Base-by-base conservation (phyloP, 2,113 vertebrate genomes). In the Acanthisitta chloris region DNA sequence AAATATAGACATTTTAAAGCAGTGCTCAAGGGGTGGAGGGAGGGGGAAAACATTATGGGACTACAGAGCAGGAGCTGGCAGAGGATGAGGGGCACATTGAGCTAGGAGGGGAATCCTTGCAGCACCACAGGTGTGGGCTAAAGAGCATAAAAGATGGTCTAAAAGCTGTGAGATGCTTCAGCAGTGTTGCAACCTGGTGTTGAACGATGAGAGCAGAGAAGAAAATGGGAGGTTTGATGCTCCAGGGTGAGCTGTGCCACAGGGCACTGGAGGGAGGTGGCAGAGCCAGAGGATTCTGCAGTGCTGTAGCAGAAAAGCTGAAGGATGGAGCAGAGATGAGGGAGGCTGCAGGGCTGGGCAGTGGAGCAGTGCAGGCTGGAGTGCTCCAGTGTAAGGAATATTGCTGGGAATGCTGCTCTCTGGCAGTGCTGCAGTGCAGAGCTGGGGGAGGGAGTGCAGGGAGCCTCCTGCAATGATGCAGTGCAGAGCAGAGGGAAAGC, bases 371-470 rank as follows among this genome's bases (percentile, higher is more conserved):
- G 25, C 9, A 10, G 34, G 21, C 48, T 77, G 34, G 21, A 57
- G 4, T 9, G 72, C 45, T 40, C n/a, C 54, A 5, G 73, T 28
- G 12, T 1, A 1, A 67, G 66, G 33, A 14, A 17, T 23, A 43
- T 28, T 28, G 49, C 40, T 51, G 74, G 69, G 2, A 19, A 16
- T 3, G 57, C 57, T 26, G 61, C 33, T 9, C 40, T 5, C 10
- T 18, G 64, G 73, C 26, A 23, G 8, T 31, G 87, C 96, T 97
- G 96, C 96, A 96, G 94, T 97, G 96, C 95, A 95, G 83, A 91
- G 91, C 23, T 5, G 5, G 84, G 91, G 85, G 93, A 95, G 93
- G 87, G 85, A 91, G 2, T 17, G 81, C 87, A 58, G 93, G 80
- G 59, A 86, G 36, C 38, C 74, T 26, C 1, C 3, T 31, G 90